Base-by-base conservation (phyloP, 2,888 invertebrate species). In the Pemphredon lugubris region DNA sequence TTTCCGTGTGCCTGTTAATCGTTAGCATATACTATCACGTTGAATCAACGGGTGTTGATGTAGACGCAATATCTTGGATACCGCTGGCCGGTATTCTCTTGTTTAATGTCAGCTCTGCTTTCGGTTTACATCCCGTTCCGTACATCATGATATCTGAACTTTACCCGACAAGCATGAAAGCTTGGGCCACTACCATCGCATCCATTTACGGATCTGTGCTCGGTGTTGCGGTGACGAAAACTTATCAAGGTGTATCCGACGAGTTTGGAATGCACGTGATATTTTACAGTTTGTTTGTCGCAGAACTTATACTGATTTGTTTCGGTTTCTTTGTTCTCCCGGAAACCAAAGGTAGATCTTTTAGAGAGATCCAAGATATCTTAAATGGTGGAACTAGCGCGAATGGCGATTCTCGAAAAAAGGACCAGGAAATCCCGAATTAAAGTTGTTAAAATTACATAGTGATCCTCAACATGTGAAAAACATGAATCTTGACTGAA, bases 291-390 rank as follows among this genome's bases (percentile, higher is more conserved):
- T 80, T 16, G 76, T 53, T n/a, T n/a, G n/a, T n/a, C n/a, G n/a
- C n/a, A n/a, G n/a, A n/a, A n/a, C n/a, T n/a, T n/a, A n/a, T n/a
- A n/a, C n/a, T n/a, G n/a, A n/a, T n/a, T n/a, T n/a, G n/a, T n/a
- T n/a, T n/a, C n/a, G n/a, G n/a, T n/a, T n/a, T 45, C 3, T 13
- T 77, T 0, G 4, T 7, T 2, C 21, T 83, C 39, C 81, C 79
- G 5, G 83, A 83, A 54, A 83, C 82, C 2, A 70, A 69, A n/a
- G 51, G 14, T 1, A 72, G 66, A n/a, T 54, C 81, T 2, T 73
- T 82, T 13, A 5, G 11, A 4, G 59, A 74, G 0, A 83, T 83
- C 37, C 81, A 83, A 20, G n/a, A 58, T 0, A 26, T 32, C 0
- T 9, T 74, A 1, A 9, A 13, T 0, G 5, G 7, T 5, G 0